phyloP scores from a whole-genome alignment of 2,888 invertebrate species.

The Glaucopsyche alexis region DNA sequence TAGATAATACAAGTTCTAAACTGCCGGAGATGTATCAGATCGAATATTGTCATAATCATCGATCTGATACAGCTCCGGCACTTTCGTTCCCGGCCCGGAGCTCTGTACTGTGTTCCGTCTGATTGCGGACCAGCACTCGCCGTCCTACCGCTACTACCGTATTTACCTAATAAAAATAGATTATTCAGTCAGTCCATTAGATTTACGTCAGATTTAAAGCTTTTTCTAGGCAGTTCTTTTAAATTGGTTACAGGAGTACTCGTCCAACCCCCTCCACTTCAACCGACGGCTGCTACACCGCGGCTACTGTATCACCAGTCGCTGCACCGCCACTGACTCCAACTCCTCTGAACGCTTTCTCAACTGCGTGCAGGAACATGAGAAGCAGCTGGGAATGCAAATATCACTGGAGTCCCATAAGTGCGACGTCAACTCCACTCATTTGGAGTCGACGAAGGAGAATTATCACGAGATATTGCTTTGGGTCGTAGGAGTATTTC shows the following conservation, averaged over 20 bases:
- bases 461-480: constrained; percentile 41
- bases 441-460: constrained; percentile 41
- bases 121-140: constrained; percentile 41
- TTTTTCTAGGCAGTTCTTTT: too few species aligned
- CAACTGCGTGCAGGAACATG: constrained; percentile 39
- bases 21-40: background rate
- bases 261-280: constrained; percentile 51
- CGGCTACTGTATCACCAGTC: constrained; percentile 62
- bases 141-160: constrained; percentile 44
- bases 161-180: constrained; percentile 48
- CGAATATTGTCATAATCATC: background rate
- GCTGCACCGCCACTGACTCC: constrained; percentile 45
- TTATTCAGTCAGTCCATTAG: too few species aligned
- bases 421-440: constrained; percentile 48
- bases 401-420: constrained; percentile 43
- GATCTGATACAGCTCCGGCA: too few species aligned
- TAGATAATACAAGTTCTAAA: background rate
- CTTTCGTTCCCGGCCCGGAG: background rate
- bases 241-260: constrained; percentile 51
- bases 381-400: constrained; percentile 40
- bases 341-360: constrained; percentile 54
- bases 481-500: constrained; percentile 42
- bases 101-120: background rate
- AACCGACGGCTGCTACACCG: constrained; percentile 55
- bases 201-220: too few species aligned